Conservation (phyloP, 2,888 invertebrate species). For the Sarcophaga carnaria region DNA sequence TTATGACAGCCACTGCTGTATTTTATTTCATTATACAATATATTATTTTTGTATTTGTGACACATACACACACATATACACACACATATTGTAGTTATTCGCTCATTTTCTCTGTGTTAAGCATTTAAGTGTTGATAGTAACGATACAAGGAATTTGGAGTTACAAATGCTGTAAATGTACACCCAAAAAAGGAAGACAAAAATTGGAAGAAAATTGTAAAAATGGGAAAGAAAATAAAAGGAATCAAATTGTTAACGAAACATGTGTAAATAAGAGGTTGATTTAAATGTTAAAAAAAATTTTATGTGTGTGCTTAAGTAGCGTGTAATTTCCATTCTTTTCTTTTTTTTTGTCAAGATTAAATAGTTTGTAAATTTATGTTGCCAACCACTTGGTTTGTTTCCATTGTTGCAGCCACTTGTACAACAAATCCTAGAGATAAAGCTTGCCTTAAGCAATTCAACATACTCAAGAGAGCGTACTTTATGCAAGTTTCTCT, state of each 20-base stretch:
- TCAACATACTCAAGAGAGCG: too few relatives aligned
- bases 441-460: too few relatives aligned
- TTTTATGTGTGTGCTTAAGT: constrained; percentile 26
- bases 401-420: too few relatives aligned
- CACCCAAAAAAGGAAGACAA: not conserved
- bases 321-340: constrained; percentile 26
- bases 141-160: constrained; percentile 31
- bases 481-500: too few relatives aligned
- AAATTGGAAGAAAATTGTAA: not conserved
- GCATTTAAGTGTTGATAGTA: constrained; percentile 43
- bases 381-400: not conserved
- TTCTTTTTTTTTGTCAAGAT: constrained; percentile 6
- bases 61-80: not conserved
- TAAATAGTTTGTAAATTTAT: constrained; percentile 24
- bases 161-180: not conserved
- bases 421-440: too few relatives aligned
- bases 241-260: constrained; percentile 36
- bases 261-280: constrained; percentile 33
- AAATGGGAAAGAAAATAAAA: not conserved
- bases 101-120: not conserved
- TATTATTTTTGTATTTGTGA: not conserved
- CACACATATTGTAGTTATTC: not conserved
- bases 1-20: not conserved
- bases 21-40: not conserved
- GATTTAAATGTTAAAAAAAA: constrained; percentile 31